Evolutionary conservation across 2,888 invertebrate species (phyloP).

Genomic region (Aquatica leii): DNA sequence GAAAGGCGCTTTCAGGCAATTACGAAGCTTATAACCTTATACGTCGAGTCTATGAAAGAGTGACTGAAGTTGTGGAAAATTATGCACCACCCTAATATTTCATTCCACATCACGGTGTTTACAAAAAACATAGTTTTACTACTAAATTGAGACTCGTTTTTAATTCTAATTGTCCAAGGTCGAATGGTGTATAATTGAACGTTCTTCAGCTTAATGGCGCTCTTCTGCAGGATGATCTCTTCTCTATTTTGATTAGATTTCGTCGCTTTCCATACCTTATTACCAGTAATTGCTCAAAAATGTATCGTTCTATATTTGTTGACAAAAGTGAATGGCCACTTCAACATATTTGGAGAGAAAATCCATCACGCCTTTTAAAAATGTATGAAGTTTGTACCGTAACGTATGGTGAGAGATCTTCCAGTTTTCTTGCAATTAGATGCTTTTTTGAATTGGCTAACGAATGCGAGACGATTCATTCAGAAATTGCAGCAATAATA

Average conservation of each 20-base stretch:
- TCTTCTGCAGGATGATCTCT: slow-evolving; percentile 49
- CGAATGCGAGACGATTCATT: slow-evolving; percentile 33
- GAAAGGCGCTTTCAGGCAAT: no score
- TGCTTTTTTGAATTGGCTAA: slow-evolving; percentile 44
- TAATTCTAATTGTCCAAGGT: background rate
- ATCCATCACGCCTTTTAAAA: background rate
- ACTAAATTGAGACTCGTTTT: no score
- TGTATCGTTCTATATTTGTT: slow-evolving; percentile 51
- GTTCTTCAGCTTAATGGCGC: no score
- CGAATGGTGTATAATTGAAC: background rate
- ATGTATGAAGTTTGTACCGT: slow-evolving; percentile 40
- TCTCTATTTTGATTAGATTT: slow-evolving; percentile 48
- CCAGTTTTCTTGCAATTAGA: slow-evolving; percentile 47
- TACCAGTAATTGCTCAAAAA: slow-evolving; percentile 54
- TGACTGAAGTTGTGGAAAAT: no score
- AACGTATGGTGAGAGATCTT: slow-evolving; percentile 50
- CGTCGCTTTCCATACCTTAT: slow-evolving; percentile 46
- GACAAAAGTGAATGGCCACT: slow-evolving; percentile 43
- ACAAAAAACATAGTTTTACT: no score
- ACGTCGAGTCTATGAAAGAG: no score
- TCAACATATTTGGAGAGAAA: slow-evolving; percentile 53
- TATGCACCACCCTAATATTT: no score
- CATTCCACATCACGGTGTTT: no score
- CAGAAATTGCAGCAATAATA: slow-evolving; percentile 31
- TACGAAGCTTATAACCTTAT: no score